Evolutionary conservation across 2,888 invertebrate genomes (phyloP), one percentile per base, ranked within the genome.

Genomic region (Dilophus febrilis): DNA sequence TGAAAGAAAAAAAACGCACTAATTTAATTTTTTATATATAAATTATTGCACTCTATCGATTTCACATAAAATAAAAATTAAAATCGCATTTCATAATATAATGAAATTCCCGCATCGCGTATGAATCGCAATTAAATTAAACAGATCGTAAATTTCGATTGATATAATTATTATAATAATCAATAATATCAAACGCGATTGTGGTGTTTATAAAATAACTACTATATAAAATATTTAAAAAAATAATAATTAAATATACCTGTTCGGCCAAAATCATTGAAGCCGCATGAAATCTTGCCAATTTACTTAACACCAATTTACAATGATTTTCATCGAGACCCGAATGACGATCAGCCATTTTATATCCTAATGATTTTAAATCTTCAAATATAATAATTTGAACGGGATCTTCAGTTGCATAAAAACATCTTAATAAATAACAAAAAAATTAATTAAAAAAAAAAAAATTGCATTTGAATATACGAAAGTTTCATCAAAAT

Each of bases 311-410:
- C 1, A 70, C 64, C 35, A 67, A 42, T 27, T 59, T 50, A 42
- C 63, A 62, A 47, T 72, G 72, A 1, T 56, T 51, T 45, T 65
- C 55, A 51, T 72, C 70, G 26, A 73, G 55, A 3, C 72, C 71
- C 26, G 53, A 43, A 38, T 64, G 60, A n/a, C 71, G 60, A 35
- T 65, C 61, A 1, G 65, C 64, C 54, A 69, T 64, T 11, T 56
- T 53, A 46, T 59, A 73, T 10, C 69, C 70, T 29, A 58, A 49
- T 2, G 58, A 53, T 3, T 60, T 58, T 2, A 73, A 55, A 53
- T 72, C 72, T 43, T 71, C 66, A 27, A 72, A 53, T 5, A 71
- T 56, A 22, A 59, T 51, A 0, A 59, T 53, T 30, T 48, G 44
- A 4, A 35, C 19, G 1, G 47, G 45, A 8, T 42, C 32, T 2